Conservation (phyloP, 2,888 invertebrate species). For the Vanessa cardui region DNA sequence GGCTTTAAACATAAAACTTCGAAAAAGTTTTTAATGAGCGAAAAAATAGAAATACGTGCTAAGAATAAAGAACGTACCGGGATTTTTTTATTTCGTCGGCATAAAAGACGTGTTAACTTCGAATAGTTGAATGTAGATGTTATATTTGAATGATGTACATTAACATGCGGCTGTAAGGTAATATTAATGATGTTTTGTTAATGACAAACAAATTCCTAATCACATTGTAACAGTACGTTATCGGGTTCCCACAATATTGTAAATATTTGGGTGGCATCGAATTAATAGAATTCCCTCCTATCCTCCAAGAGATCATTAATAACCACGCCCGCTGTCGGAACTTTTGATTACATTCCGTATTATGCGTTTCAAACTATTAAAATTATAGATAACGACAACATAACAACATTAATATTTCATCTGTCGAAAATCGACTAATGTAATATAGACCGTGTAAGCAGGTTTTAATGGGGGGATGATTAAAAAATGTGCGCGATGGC, state of each 20-base stretch:
- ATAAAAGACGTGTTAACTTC: constrained; percentile 1
- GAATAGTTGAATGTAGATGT: background rate
- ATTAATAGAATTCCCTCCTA: constrained; percentile 31
- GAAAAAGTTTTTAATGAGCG: constrained; percentile 30
- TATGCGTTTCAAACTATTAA: constrained; percentile 27
- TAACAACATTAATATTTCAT: constrained; percentile 24
- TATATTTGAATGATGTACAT: too few relatives aligned
- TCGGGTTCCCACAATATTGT: constrained; percentile 26
- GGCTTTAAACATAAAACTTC: constrained; percentile 26
- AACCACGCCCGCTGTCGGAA: constrained; percentile 40
- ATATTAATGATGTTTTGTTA: background rate
- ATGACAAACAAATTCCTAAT: constrained; percentile 8
- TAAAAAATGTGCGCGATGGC: constrained; percentile 23
- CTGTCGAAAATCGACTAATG: constrained; percentile 13
- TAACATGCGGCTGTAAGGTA: too few relatives aligned
- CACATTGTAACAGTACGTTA: constrained; percentile 5
- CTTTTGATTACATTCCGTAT: constrained; percentile 30
- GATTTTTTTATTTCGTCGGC: constrained; percentile 2
- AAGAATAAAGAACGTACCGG: constrained; percentile 5
- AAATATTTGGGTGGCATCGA: constrained; percentile 30
- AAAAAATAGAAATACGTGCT: constrained; percentile 16
- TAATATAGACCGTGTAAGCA: constrained; percentile 17
- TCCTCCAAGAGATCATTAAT: constrained; percentile 38
- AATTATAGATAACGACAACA: constrained; percentile 18
- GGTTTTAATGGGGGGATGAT: constrained; percentile 30